A percentile compares a stretch with the other conserved stretches of the same genome.
Evolutionary conservation across 2,888 invertebrate species (phyloP).

Genomic region (Eristalis intricaria): DNA sequence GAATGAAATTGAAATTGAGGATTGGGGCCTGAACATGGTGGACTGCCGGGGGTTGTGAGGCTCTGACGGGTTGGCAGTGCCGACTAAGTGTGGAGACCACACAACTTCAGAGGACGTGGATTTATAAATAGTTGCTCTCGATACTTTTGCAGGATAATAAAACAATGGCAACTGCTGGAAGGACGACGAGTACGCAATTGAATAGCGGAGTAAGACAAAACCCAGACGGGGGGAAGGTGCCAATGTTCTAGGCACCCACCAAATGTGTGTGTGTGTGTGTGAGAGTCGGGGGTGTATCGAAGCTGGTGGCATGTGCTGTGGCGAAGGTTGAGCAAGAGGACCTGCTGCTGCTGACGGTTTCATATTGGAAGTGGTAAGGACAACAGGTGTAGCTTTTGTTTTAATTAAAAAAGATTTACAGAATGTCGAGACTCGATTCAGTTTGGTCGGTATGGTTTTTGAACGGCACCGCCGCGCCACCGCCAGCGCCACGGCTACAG

Average conservation of each 20-base stretch:
- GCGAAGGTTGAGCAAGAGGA: not conserved
- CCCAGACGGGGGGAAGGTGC: not conserved
- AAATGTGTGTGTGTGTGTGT: not conserved
- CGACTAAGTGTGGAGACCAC: conserved; percentile 14
- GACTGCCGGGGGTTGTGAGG: not conserved
- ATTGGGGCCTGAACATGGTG: conserved; percentile 9
- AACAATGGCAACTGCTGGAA: conserved; percentile 61
- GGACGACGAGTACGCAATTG: conserved; percentile 29
- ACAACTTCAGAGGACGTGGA: conserved; percentile 57
- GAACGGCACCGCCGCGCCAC: conserved; percentile 7
- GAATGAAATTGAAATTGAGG: conserved; percentile 70
- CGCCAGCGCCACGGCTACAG: conserved; percentile 17
- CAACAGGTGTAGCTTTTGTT: conserved; percentile 72
- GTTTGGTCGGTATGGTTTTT: conserved; percentile 25
- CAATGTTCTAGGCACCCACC: not conserved
- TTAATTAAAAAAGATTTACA: conserved; percentile 72
- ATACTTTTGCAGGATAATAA: conserved; percentile 66
- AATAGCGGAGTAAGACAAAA: conserved; percentile 13
- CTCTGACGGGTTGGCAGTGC: no score
- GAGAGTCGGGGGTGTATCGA: not conserved
- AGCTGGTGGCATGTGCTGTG: not conserved
- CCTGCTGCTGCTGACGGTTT: conserved; percentile 34
- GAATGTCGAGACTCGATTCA: conserved; percentile 67
- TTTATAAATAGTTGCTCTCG: conserved; percentile 70
- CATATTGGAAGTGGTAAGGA: conserved; percentile 62